Conservation (phyloP, 2,113 vertebrate genomes). For the Camarhynchus parvulus region DNA sequence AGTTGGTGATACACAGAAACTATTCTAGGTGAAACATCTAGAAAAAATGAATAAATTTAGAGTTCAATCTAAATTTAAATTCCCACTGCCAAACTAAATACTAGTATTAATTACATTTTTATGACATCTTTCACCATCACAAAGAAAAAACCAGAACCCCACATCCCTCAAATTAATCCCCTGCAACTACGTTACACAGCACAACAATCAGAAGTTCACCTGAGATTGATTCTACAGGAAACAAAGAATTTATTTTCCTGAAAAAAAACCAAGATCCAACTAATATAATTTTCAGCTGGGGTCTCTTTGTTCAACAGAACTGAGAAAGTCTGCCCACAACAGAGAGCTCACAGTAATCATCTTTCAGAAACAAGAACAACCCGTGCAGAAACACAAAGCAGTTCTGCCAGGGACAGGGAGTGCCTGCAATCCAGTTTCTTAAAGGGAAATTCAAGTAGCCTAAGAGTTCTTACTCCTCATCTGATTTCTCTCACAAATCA, state of each 20-base stretch:
- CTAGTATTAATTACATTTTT: background rate
- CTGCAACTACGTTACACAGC: background rate
- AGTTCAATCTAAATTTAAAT: background rate
- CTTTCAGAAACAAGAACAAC: conserved; percentile 42
- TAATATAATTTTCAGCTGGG: conserved; percentile 49
- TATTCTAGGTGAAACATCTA: background rate
- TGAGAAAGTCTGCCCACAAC: conserved; percentile 31
- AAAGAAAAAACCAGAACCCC: background rate
- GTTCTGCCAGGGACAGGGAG: conserved; percentile 51
- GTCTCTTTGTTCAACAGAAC: conserved; percentile 51
- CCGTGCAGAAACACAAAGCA: conserved; percentile 74
- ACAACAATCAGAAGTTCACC: conserved; percentile 16
- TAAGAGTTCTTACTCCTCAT: conserved; percentile 74
- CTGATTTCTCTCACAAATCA: conserved; percentile 71
- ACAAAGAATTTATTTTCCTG: conserved; percentile 34
- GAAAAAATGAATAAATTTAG: background rate
- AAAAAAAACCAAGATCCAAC: conserved; percentile 6
- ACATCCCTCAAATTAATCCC: background rate
- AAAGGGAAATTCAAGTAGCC: conserved; percentile 70
- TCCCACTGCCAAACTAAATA: background rate
- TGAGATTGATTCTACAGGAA: conserved; percentile 8
- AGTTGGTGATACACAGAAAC: background rate
- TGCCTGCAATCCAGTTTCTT: conserved; percentile 81
- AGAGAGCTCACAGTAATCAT: conserved; percentile 4
- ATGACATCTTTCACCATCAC: background rate